These are phyloP conservation scores for Melinaea marsaeus DNA, from an alignment of 2,888 invertebrate species.

Conservation along the genomic window DNA sequence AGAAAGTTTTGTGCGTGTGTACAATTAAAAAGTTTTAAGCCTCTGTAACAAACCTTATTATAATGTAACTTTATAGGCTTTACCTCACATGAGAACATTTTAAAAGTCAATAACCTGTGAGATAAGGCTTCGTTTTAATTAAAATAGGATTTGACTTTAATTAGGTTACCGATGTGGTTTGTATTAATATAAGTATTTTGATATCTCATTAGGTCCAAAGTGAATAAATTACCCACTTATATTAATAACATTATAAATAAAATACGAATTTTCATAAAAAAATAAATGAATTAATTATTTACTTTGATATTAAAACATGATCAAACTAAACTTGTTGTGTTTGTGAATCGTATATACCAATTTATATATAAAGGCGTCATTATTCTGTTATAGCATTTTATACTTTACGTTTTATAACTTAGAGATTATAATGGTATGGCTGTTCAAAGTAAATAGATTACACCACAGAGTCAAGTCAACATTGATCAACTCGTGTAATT, in stretches of 20 bases:
- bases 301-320: not conserved
- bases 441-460: conserved; percentile 1
- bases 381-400: not conserved
- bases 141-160: not conserved
- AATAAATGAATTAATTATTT: not conserved
- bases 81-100: conserved; percentile 5
- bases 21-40: conserved; percentile 5
- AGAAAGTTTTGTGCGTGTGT: not conserved
- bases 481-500: not conserved
- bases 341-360: conserved; percentile 1
- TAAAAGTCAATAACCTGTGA: not conserved
- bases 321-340: not conserved
- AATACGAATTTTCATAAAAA: not conserved
- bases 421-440: not conserved
- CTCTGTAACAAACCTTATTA: not conserved
- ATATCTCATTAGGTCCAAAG: no score
- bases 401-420: not conserved
- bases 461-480: not conserved
- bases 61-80: conserved; percentile 3
- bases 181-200: not conserved
- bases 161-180: not conserved
- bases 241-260: no score
- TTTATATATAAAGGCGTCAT: not conserved
- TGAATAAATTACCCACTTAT: no score
- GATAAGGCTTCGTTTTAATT: conserved; percentile 1